phyloP scores from a whole-genome alignment of 1,140 invertebrate genomes.

The Tetramorium alpestre region DNA sequence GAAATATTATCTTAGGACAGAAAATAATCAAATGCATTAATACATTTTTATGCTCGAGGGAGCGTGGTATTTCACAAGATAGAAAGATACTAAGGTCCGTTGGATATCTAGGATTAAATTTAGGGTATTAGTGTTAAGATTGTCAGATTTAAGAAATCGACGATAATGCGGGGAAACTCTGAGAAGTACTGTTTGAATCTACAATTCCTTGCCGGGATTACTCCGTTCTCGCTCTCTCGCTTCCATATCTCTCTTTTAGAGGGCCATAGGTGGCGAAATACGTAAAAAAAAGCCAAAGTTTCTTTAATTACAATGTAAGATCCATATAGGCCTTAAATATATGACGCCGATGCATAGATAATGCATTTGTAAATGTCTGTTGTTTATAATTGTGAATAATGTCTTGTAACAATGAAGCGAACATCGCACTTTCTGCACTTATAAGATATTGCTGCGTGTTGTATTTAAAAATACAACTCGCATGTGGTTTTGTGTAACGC shows the following conservation, averaged over 20 bases:
- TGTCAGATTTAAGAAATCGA: constrained; percentile 3
- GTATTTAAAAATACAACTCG: constrained; percentile 43
- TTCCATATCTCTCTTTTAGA: not conserved
- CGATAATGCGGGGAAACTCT: constrained; percentile 22
- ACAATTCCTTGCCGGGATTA: not conserved
- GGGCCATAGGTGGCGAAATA: not conserved
- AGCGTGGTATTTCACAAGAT: constrained; percentile 1
- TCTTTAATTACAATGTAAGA: constrained; percentile 52
- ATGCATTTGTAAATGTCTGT: constrained; percentile 65
- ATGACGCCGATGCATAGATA: constrained; percentile 32
- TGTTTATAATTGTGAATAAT: constrained; percentile 61
- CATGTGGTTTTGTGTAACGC: constrained; percentile 65
- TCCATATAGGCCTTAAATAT: constrained; percentile 64
- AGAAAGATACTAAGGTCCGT: not conserved
- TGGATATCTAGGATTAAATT: constrained; percentile 40
- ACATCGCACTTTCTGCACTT: constrained; percentile 24
- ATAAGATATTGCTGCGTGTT: constrained; percentile 56
- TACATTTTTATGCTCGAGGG: constrained; percentile 44
- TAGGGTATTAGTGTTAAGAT: constrained; percentile 33
- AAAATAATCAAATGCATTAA: constrained; percentile 42
- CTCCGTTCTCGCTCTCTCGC: not conserved
- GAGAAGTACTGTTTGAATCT: not conserved
- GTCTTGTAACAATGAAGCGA: constrained; percentile 20
- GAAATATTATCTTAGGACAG: not conserved
- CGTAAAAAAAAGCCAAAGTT: constrained; percentile 48